A percentile compares a stretch with the other conserved stretches of the same genome.
phyloP scores from a whole-genome alignment of 53 echinoderm and acorn worm genomes.

The Patiria pectinifera region DNA sequence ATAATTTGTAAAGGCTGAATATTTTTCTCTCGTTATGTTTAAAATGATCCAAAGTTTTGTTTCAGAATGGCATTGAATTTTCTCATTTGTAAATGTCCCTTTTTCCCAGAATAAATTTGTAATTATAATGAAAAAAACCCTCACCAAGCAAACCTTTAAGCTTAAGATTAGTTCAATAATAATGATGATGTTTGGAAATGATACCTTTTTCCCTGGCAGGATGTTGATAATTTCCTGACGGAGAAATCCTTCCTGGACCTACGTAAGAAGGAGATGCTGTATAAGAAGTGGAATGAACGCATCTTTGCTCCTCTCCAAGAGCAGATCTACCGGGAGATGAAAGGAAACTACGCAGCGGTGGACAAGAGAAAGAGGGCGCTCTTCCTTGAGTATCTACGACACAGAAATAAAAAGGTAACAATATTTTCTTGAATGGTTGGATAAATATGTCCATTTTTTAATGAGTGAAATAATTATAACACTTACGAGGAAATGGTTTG shows the following conservation, averaged over 20 bases:
- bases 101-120: too few species aligned
- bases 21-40: too few species aligned
- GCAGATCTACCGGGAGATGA: slow-evolving; percentile 87
- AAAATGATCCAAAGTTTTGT: too few species aligned
- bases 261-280: slow-evolving; percentile 96
- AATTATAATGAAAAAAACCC: too few species aligned
- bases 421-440: background rate
- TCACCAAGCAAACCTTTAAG: too few species aligned
- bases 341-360: slow-evolving; percentile 79
- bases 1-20: too few species aligned
- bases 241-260: slow-evolving; percentile 93
- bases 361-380: slow-evolving; percentile 88
- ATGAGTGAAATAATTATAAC: too few species aligned
- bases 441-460: too few species aligned
- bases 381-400: slow-evolving; percentile 84
- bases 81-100: too few species aligned
- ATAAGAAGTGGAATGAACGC: slow-evolving; percentile 96
- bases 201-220: slow-evolving; percentile 50
- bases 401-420: slow-evolving; percentile 92
- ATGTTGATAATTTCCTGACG: slow-evolving; percentile 89
- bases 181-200: background rate
- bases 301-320: slow-evolving; percentile 87
- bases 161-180: too few species aligned
- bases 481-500: too few species aligned
- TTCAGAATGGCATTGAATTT: too few species aligned